phyloP scores from a whole-genome alignment of 2,113 vertebrate species.

The Triplophysa siluroides region DNA sequence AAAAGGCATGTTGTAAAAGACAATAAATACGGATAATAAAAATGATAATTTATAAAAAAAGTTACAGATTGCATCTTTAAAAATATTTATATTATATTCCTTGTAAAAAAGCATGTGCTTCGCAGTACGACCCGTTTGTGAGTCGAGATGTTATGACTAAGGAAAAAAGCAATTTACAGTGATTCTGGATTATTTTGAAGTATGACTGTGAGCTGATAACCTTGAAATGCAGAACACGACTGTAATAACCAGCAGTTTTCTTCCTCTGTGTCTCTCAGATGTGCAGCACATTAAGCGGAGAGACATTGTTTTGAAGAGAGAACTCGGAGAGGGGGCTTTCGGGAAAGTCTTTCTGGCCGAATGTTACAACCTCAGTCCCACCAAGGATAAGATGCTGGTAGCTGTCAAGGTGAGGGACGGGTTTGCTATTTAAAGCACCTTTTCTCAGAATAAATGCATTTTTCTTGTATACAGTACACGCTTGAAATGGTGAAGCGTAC shows the following conservation, averaged over 20 bases:
- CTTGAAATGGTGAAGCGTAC: too few species aligned
- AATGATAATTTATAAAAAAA: too few species aligned
- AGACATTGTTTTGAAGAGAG: slow-evolving; percentile 96
- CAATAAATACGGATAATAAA: too few species aligned
- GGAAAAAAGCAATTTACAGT: not conserved
- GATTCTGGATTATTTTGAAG: not conserved
- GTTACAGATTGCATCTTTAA: too few species aligned
- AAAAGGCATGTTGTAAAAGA: too few species aligned
- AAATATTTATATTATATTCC: too few species aligned
- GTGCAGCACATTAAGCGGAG: slow-evolving; percentile 97
- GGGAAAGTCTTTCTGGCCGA: slow-evolving; percentile 98
- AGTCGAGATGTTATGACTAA: not conserved
- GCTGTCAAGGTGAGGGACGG: slow-evolving; percentile 84
- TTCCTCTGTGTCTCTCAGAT: slow-evolving; percentile 69
- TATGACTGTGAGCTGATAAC: not conserved
- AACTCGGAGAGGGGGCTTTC: slow-evolving; percentile 97
- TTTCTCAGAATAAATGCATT: slow-evolving; percentile 2
- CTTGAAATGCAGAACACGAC: not conserved
- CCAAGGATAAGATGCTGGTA: slow-evolving; percentile 96
- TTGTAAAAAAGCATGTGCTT: too few species aligned
- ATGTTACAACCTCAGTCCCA: slow-evolving; percentile 97
- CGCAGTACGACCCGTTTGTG: too few species aligned
- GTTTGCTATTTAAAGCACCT: slow-evolving; percentile 23
- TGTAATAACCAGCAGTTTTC: not conserved
- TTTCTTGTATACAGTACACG: not conserved